Base-by-base conservation (phyloP, 2,797 vertebrate species). In the Paguma larvata region DNA sequence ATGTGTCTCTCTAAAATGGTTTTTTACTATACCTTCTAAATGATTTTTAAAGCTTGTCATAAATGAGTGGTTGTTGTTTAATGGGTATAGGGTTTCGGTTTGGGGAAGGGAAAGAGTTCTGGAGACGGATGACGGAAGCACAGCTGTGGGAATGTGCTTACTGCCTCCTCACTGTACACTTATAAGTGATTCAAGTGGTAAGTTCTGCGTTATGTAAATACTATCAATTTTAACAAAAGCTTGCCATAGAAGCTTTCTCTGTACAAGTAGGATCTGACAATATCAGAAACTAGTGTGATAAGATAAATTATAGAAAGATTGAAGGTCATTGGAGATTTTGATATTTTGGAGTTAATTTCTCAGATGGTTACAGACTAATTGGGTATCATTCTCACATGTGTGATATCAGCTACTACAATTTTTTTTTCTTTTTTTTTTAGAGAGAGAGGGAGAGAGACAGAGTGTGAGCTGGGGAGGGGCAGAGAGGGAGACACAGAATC, bases 1-100 rank as follows among this genome's bases (percentile, higher is more conserved):
- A 85, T 32, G 12, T 63, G 15, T 68, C 62, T 38, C 44, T 73
- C 3, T 8, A 51, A 34, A 78, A 84, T 30, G 85, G 32, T 32
- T 72, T 93, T 88, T 95, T 62, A 78, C 21, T 62, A 9, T 78
- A 44, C 25, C 7, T 92, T 96, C 82, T 38, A 85, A 92, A 18
- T 41, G 27, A 91, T 78, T 72, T 25, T 68, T 25, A 48, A 96
- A 83, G 41, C 6, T 51, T 67, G 19, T 79, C 70, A 65, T 83
- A 91, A 79, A 51, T 27, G n/a, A 88, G 65, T 30, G 27, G 46
- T 93, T 88, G 53, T 25, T 92, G 44, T 89, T 78, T 86, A 56
- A 2, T 41, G 51, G 3, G 18, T 32, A 32, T 0, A n/a, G 23
- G 68, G n/a, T 41, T 96, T 84, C 59, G 53, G 56, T 75, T 63